These are phyloP conservation scores for Amphilophus citrinellus DNA, from an alignment of 2,113 vertebrate genomes.

Conservation along the genomic window DNA sequence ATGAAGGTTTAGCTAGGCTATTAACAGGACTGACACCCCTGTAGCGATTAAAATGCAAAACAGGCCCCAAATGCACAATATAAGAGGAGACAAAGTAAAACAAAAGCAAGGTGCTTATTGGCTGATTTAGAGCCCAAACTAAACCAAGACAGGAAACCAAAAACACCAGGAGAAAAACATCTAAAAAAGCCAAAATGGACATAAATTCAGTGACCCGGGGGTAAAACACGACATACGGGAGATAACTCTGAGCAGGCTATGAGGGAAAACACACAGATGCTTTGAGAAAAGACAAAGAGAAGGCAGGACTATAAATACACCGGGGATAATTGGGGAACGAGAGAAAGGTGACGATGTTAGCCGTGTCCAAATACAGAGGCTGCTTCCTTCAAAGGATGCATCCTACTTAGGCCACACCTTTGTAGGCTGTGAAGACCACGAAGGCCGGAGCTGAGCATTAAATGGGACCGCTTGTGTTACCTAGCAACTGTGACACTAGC, in stretches of 20 bases:
- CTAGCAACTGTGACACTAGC: neutral
- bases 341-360: neutral
- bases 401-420: neutral
- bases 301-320: neutral
- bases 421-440: neutral
- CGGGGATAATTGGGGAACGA: neutral
- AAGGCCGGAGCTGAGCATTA: neutral
- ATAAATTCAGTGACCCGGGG: accelerated
- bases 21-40: accelerated
- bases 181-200: neutral
- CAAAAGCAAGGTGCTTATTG: too few species aligned
- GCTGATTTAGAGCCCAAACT: neutral
- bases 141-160: neutral
- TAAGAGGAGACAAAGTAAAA: too few species aligned
- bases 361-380: neutral
- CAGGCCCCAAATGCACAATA: neutral
- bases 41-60: neutral
- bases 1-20: neutral
- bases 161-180: neutral
- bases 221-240: neutral
- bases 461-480: neutral
- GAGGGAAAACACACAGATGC: too few species aligned
- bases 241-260: neutral
- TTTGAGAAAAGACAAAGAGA: neutral
- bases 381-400: neutral